Conservation (phyloP, 2,113 vertebrate genomes). For the Sakesphorus luctuosus region DNA sequence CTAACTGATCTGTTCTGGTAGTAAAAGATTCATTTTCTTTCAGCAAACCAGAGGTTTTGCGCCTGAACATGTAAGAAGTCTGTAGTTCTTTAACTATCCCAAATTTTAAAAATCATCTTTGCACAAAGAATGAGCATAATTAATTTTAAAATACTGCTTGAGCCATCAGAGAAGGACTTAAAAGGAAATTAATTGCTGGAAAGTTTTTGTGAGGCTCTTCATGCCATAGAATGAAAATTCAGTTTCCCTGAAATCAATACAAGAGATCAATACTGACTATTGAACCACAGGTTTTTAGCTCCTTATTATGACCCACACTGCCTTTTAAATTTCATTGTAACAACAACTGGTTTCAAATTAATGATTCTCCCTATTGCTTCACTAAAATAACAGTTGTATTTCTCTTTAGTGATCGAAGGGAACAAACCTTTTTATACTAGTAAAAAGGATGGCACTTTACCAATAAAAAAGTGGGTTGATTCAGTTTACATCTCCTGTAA, state of each 20-base stretch:
- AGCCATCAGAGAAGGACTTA: not conserved
- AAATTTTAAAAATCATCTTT: not conserved
- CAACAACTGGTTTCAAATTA: not conserved
- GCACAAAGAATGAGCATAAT: not conserved
- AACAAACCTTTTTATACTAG: not conserved
- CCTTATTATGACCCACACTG: not conserved
- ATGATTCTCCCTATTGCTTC: not conserved
- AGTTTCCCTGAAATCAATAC: not conserved
- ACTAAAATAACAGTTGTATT: not conserved
- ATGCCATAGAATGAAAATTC: not conserved
- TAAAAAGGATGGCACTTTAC: not conserved
- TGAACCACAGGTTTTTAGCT: constrained; percentile 5
- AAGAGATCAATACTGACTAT: constrained; percentile 22
- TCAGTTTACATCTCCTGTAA: not conserved
- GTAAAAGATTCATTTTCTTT: constrained; percentile 7
- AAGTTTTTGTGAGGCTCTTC: not conserved
- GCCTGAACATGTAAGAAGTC: not conserved
- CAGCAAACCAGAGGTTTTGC: not conserved
- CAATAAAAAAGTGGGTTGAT: not conserved
- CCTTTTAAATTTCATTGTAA: constrained; percentile 4
- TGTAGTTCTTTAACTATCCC: not conserved
- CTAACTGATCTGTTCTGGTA: not conserved
- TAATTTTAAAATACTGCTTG: not conserved
- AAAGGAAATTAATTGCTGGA: constrained; percentile 30
- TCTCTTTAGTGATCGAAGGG: not conserved